Base-by-base conservation (phyloP, 2,888 invertebrate species). In the Salpingus planirostris region DNA sequence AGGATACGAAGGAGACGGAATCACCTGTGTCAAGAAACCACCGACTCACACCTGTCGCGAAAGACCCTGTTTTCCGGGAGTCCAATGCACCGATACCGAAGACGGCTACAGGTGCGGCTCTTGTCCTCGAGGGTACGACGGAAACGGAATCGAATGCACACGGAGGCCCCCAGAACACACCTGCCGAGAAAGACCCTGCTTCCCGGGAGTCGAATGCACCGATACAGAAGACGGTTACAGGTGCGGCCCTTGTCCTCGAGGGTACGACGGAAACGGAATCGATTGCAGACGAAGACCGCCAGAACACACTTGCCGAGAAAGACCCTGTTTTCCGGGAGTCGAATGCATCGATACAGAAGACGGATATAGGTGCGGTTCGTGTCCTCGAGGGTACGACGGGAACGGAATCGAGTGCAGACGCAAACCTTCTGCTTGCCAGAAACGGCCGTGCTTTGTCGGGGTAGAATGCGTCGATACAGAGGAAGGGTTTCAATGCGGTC, bases 231-330 rank as follows among this genome's bases (percentile, higher is more conserved):
- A 66, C 44, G 76, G 76, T 14, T 67, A 71, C 50, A 71, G 74
- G 54, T 87, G 86, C 60, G 87, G 80, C n/a, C 62, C 74, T 2
- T 88, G 88, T 64, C 87, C 87, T 4, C 45, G 64, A 14, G 87
- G 86, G 30, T 80, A 76, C 57, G 69, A 74, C 36, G 87, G 88
- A 21, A 78, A 87, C 59, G 88, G 88, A 3, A 70, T 74, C 43
- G 66, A 68, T n/a, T 88, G 88, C 57, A 62, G 66, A 11, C 66
- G 70, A 34, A 63, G 70, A 36, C 62, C 66, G 10, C 66, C 70
- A 34, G 64, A 70, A 36, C 70, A 73, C 45, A 72, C 75, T 21
- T 85, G 86, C 59, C 71, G 76, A 31, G 69, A 70, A 35, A 71
- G 73, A 44, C 84, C 86, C 0, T 95, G 95, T 57, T 79, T 68